These are phyloP conservation scores for Brachymystax lenok DNA, from an alignment of 2,797 vertebrate species.

Conservation along the genomic window DNA sequence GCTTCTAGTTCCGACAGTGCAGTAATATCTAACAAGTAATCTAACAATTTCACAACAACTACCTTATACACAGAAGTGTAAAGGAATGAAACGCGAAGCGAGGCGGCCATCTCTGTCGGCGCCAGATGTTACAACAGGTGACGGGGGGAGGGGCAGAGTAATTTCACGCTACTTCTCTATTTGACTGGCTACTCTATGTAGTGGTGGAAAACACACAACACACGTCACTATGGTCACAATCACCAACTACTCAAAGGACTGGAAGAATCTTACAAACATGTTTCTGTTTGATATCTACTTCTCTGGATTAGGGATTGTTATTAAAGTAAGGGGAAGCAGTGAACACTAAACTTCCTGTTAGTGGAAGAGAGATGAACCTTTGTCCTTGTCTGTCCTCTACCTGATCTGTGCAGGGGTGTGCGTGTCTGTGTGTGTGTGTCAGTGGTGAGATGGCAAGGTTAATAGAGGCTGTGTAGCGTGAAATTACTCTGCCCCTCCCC, in stretches of 20 bases:
- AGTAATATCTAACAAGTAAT: too few species aligned
- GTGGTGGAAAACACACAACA: neutral
- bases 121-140: too few species aligned
- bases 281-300: neutral
- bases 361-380: conserved; percentile 10
- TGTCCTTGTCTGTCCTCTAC: conserved; percentile 22
- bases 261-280: neutral
- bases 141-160: too few species aligned
- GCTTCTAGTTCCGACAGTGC: too few species aligned
- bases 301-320: neutral
- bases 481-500: conserved; percentile 59
- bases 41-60: too few species aligned
- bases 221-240: neutral
- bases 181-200: too few species aligned
- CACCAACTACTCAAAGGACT: neutral
- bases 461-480: conserved; percentile 63
- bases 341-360: neutral
- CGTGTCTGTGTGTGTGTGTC: neutral
- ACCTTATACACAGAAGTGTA: too few species aligned
- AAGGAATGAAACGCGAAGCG: too few species aligned
- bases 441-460: conserved; percentile 36
- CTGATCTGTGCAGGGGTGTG: neutral
- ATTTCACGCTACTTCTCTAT: too few species aligned
- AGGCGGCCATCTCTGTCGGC: too few species aligned
- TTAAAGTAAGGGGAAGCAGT: neutral